These are phyloP conservation scores for Paramormyrops kingsleyae DNA, from an alignment of 2,113 vertebrate species.

Conservation along the genomic window DNA sequence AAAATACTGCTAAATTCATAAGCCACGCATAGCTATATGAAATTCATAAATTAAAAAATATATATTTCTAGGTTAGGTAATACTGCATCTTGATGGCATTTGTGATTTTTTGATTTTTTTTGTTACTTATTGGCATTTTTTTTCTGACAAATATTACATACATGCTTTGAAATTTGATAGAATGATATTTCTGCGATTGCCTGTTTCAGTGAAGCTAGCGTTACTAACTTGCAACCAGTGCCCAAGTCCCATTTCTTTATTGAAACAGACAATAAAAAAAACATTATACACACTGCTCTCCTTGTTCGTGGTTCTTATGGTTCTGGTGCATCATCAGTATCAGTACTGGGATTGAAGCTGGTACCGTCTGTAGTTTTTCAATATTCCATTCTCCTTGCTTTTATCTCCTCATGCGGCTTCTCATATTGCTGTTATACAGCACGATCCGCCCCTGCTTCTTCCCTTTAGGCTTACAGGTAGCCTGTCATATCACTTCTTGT, in stretches of 20 bases:
- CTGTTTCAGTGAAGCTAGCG: neutral
- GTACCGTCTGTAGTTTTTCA: neutral
- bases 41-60: neutral
- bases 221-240: neutral
- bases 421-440: neutral
- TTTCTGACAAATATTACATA: neutral
- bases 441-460: neutral
- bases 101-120: neutral
- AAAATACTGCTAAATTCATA: neutral
- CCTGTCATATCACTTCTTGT: neutral
- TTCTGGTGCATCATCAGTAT: neutral
- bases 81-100: neutral
- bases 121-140: neutral
- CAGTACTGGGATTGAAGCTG: neutral
- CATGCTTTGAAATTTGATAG: neutral
- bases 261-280: neutral
- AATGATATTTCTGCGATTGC: neutral
- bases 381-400: neutral
- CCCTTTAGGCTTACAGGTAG: slow-evolving; percentile 1
- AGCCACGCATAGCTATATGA: neutral
- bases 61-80: neutral
- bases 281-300: neutral
- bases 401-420: neutral
- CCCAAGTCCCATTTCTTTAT: neutral
- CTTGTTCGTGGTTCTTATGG: neutral